These are phyloP conservation scores for Ondatra zibethicus DNA, from an alignment of 2,113 vertebrate genomes.

Conservation along the genomic window DNA sequence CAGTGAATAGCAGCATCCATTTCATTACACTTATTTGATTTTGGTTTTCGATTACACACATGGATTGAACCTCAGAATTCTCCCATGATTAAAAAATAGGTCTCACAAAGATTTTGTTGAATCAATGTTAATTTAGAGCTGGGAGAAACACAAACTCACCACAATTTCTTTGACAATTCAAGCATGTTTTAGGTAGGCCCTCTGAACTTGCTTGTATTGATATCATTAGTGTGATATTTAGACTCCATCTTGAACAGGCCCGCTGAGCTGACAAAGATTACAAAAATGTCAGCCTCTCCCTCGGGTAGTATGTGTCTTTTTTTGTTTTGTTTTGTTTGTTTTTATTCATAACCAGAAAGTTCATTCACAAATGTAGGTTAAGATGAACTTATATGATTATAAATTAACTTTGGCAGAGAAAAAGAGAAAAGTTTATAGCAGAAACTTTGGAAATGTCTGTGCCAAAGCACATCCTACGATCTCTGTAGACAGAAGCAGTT, in stretches of 20 bases:
- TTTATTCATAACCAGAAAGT: not conserved
- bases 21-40: slow-evolving; percentile 25
- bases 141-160: slow-evolving; percentile 50
- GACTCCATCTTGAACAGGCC: slow-evolving; percentile 54
- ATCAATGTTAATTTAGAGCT: slow-evolving; percentile 62
- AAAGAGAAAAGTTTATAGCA: not conserved
- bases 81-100: slow-evolving; percentile 50
- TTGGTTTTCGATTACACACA: slow-evolving; percentile 10
- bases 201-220: not conserved
- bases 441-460: slow-evolving; percentile 16
- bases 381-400: not conserved
- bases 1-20: not conserved
- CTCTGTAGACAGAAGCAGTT: not conserved
- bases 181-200: slow-evolving; percentile 8
- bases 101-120: slow-evolving; percentile 64
- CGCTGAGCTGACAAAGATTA: slow-evolving; percentile 56
- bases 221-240: slow-evolving; percentile 67
- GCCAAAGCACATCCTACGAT: not conserved
- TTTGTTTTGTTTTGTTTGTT: too few relatives aligned
- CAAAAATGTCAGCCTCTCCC: slow-evolving; percentile 39
- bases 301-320: not conserved
- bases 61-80: slow-evolving; percentile 41
- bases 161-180: slow-evolving; percentile 53
- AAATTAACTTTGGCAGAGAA: not conserved
- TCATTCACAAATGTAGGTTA: slow-evolving; percentile 21